Evolutionary conservation across 2,888 invertebrate genomes (phyloP).

Genomic region (Pyrrhosoma nymphula): DNA sequence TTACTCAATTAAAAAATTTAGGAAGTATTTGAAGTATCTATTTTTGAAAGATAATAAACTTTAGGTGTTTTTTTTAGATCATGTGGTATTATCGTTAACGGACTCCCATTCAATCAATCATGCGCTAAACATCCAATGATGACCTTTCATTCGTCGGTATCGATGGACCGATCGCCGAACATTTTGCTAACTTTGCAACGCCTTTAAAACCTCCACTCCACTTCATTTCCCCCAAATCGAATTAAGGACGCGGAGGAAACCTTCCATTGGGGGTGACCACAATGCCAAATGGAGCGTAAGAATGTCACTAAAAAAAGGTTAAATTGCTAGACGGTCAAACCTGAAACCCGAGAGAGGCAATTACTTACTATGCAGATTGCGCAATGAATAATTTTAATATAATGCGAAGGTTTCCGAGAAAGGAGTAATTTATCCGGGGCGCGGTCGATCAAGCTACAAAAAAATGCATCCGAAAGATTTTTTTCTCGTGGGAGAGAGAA

Average conservation of each 20-base stretch:
- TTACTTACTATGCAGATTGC: background rate
- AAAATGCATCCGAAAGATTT: background rate
- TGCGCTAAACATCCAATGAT: background rate
- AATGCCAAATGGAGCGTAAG: slow-evolving; percentile 11
- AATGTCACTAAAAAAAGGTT: background rate
- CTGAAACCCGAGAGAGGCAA: background rate
- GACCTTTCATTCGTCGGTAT: background rate
- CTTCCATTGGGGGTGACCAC: background rate
- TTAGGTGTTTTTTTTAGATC: no score
- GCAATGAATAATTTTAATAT: background rate
- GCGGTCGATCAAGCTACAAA: background rate
- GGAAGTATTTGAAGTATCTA: no score
- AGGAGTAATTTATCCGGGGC: background rate
- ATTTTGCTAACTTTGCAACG: background rate
- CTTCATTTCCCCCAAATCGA: background rate
- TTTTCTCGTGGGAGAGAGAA: background rate
- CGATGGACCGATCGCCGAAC: background rate
- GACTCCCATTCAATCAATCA: no score
- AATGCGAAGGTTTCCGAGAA: background rate
- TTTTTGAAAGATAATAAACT: no score
- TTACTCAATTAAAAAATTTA: no score
- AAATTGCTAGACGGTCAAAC: background rate
- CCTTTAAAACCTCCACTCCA: background rate
- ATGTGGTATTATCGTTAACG: no score
- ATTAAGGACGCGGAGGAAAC: background rate